phyloP scores from a whole-genome alignment of 2,797 vertebrate genomes.

The Artibeus lituratus region DNA sequence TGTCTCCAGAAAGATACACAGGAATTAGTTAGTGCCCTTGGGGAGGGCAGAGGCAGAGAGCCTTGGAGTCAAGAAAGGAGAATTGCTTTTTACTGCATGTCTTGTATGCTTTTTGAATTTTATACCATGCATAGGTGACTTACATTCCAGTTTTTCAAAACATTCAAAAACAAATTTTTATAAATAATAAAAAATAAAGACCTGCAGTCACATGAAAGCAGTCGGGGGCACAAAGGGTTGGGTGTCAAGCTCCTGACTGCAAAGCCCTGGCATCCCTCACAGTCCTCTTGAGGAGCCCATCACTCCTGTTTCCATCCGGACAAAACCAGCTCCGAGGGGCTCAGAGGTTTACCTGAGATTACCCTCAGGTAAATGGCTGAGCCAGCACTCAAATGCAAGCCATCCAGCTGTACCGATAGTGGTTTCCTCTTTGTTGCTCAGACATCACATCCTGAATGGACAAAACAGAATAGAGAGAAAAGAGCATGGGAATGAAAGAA shows the following conservation, averaged over 20 bases:
- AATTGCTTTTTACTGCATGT: neutral
- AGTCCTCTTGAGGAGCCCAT: accelerated
- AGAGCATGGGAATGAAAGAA: neutral
- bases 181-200: neutral
- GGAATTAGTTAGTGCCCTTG: neutral
- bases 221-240: neutral
- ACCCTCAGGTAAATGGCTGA: neutral
- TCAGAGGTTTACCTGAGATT: neutral
- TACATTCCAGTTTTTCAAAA: neutral
- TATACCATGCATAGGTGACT: neutral
- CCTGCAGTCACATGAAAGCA: neutral
- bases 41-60: neutral
- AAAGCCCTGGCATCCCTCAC: neutral
- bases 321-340: neutral
- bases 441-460: neutral
- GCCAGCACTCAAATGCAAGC: neutral
- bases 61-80: neutral
- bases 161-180: neutral
- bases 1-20: neutral
- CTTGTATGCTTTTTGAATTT: neutral
- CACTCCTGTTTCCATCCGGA: neutral
- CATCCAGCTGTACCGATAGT: neutral
- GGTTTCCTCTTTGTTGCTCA: neutral
- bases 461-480: neutral
- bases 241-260: neutral